Conservation (phyloP, 1,140 invertebrate species). For the Pararge aegeria region DNA sequence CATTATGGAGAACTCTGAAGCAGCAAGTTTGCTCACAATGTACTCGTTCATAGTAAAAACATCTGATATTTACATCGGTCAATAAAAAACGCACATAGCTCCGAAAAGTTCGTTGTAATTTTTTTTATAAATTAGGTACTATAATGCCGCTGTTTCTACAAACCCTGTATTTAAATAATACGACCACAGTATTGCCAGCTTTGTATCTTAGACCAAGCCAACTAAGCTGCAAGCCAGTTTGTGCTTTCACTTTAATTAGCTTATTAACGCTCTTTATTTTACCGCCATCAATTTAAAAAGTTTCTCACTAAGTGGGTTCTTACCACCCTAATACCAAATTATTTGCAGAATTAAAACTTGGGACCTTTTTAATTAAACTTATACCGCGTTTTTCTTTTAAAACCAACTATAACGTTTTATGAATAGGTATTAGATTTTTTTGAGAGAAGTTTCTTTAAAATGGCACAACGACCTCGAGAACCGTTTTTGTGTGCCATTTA, state of each 20-base stretch:
- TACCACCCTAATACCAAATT: conserved; percentile 30
- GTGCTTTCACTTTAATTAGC: not conserved
- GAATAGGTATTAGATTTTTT: conserved; percentile 13
- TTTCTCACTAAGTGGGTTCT: conserved; percentile 17
- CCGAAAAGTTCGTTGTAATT: no score
- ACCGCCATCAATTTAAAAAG: conserved; percentile 27
- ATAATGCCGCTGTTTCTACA: no score
- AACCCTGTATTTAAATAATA: no score
- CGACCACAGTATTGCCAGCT: no score
- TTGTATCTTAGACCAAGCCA: no score
- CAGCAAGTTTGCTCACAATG: no score
- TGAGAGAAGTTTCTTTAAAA: conserved; percentile 11
- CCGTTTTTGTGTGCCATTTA: not conserved
- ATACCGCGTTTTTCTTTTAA: conserved; percentile 13
- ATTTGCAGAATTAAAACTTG: conserved; percentile 30
- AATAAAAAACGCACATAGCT: no score
- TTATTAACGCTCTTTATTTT: conserved; percentile 8
- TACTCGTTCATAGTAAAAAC: no score
- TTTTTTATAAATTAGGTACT: no score
- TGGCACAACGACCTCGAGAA: not conserved
- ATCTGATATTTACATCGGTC: no score
- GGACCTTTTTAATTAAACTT: conserved; percentile 28
- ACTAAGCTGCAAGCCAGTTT: no score
- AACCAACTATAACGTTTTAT: conserved; percentile 12
- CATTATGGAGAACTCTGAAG: no score